Percentiles rank a stretch among this genome's conserved stretches.
These are phyloP conservation scores for Brachionus angularis DNA, from an alignment of 1,140 invertebrate genomes.

Conservation along the genomic window DNA sequence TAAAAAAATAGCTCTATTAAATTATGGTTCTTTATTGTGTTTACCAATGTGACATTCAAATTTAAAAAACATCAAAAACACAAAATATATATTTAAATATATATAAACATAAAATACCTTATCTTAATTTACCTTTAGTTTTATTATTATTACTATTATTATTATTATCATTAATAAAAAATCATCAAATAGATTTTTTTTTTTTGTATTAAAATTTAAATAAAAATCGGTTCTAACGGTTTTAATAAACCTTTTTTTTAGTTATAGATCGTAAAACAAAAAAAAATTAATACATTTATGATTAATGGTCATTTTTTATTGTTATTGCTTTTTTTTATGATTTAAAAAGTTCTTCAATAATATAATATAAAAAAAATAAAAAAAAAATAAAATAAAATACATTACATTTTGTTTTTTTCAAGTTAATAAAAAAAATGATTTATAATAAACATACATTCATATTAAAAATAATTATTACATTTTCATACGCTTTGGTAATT, in stretches of 20 bases:
- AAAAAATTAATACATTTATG: conserved; percentile 25
- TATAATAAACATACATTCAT: too few relatives aligned
- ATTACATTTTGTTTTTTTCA: conserved; percentile 13
- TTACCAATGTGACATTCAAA: conserved; percentile 12
- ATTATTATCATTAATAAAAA: conserved; percentile 40
- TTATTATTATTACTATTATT: conserved; percentile 33
- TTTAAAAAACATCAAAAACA: too few relatives aligned
- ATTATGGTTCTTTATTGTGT: too few relatives aligned
- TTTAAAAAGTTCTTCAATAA: conserved; percentile 25
- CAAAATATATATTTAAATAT: too few relatives aligned
- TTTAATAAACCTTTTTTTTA: conserved; percentile 39
- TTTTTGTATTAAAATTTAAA: conserved; percentile 1
- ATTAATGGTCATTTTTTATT: too few relatives aligned
- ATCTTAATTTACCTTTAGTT: conserved; percentile 39
- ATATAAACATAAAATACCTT: conserved; percentile 20
- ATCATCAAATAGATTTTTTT: conserved; percentile 40
- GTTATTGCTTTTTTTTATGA: too few relatives aligned
- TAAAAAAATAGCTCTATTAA: too few relatives aligned
- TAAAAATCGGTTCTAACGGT: conserved; percentile 26
- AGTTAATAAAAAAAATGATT: too few relatives aligned
- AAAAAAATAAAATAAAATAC: background rate
- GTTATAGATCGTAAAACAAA: conserved; percentile 10
- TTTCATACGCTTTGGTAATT: too few relatives aligned
- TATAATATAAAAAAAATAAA: conserved; percentile 30
- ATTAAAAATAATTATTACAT: too few relatives aligned